Conservation (phyloP, 2,797 vertebrate species). For the Enteromius afrohamiltoni region DNA sequence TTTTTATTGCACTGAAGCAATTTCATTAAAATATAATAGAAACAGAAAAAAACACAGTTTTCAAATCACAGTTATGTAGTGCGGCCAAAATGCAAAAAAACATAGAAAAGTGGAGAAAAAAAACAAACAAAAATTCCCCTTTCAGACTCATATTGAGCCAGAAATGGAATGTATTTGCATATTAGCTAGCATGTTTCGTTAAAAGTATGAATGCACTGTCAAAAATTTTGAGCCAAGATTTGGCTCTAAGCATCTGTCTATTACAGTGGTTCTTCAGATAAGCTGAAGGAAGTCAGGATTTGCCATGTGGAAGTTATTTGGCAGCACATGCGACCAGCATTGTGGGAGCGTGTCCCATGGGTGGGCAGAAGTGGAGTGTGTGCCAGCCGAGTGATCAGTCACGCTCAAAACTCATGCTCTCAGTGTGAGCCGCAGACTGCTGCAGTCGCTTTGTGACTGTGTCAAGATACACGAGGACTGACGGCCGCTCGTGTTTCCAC, state of each 20-base stretch:
- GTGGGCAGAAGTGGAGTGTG: conserved; percentile 32
- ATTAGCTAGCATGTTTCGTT: neutral
- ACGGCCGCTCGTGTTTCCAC: neutral
- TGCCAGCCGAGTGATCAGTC: conserved; percentile 46
- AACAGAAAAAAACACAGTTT: neutral
- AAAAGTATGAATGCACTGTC: neutral
- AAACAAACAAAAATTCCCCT: too few species aligned
- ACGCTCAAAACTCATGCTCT: conserved; percentile 35
- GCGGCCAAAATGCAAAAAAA: neutral
- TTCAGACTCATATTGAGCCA: neutral
- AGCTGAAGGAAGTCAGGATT: conserved; percentile 13
- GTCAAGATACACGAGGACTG: neutral
- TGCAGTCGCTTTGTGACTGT: neutral
- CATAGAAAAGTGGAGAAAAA: neutral
- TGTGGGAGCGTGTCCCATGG: conserved; percentile 18
- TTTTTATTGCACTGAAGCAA: neutral
- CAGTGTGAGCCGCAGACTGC: conserved; percentile 6
- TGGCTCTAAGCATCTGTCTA: conserved; percentile 50
- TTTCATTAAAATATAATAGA: neutral
- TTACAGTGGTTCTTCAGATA: conserved; percentile 4
- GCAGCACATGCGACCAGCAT: conserved; percentile 7
- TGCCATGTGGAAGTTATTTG: conserved; percentile 37
- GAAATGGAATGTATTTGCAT: neutral
- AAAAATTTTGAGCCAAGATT: neutral
- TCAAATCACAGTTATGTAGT: neutral